Base-by-base conservation (phyloP, 2,113 vertebrate species). In the Bothrops jararaca region DNA sequence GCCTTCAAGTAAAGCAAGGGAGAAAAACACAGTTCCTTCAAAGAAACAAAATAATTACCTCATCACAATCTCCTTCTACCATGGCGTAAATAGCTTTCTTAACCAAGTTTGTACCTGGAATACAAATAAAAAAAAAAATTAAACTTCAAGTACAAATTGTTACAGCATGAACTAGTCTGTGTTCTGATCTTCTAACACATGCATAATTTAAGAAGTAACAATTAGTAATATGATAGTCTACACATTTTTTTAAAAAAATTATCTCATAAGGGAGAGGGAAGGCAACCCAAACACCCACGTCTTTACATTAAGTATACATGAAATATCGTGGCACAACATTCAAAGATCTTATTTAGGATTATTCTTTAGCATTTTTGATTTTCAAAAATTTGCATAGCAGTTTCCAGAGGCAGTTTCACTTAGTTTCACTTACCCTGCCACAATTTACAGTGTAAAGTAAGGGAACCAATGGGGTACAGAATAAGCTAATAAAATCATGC, bases 81-180 rank as follows among this genome's bases (percentile, higher is more conserved):
- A 99, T 99, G 97, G 99, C 99, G 97, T 99, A 99, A 97, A 99
- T 99, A 98, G 99, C 99, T 99, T 99, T 99, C 98, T 99, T 99
- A 97, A 99, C 99, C 98, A 99, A 98, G 98, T 99, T 99, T 98
- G 99, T 99, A 98, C 99, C 99, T 99, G 97, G 95, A 98, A 98
- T 74, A 97, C 0, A 98, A 95, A 94, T 96, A 92, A 92, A 97
- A 93, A 91, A 91, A 95, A 69, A 93, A 91, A 86, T 91, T 64
- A 95, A 94, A 94, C 69, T 57, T 6, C 45, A 94, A 56, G 89
- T 89, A 94, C 20, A n/a, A 57, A 50, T 53, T 90, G 92, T 93
- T 50, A 95, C 93, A 95, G 92, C 93, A 58, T n/a, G 6, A 91
- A 89, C 29, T 93, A 93, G 80, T 86, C 91, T 89, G 89, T 91